Base-by-base conservation (phyloP, 2,113 vertebrate species). In the Collichthys lucidus region DNA sequence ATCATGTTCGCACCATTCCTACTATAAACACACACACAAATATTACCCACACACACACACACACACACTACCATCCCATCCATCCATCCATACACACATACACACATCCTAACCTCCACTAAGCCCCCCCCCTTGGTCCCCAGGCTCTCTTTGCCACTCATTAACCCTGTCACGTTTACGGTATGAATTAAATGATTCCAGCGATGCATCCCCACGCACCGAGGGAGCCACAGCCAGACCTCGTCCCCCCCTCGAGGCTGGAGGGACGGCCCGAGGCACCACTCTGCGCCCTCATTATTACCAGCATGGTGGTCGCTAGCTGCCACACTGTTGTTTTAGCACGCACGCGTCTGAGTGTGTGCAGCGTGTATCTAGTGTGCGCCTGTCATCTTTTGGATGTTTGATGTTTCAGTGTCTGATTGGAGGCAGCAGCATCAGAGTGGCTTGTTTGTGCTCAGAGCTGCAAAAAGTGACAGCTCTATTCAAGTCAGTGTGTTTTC, bases 121-220 rank as follows among this genome's bases (percentile, higher is more conserved):
- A 31, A 16, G 15, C 68, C 79, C 73, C 57, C 73, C 57, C 55
- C 62, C 55, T 4, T 4, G 68, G 86, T 93, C 93, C 94, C 94
- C 81, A 90, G 93, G 92, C 90, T 79, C 90, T 90, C 91, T 90
- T 95, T 94, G 92, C 88, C 90, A 85, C 92, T 95, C 92, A 93
- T 95, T 95, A 95, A 94, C 93, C 93, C 89, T 93, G 94, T 95
- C 94, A 94, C 89, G 87, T 93, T 94, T 94, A 92, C 46, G 90
- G 88, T 91, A 88, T 92, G 93, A 94, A 94, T 95, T 93, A 94
- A 95, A 94, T 89, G 94, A 91, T 93, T 92, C 83, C 87, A 89
- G 87, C 70, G 86, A 94, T 95, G 94, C 92, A 77, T 92, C 92
- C 85, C 86, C 94, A 94, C 87, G 85, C 88, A 89, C 74, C 29